Evolutionary conservation across 2,888 invertebrate genomes (phyloP).

Genomic region (Acheta domesticus): DNA sequence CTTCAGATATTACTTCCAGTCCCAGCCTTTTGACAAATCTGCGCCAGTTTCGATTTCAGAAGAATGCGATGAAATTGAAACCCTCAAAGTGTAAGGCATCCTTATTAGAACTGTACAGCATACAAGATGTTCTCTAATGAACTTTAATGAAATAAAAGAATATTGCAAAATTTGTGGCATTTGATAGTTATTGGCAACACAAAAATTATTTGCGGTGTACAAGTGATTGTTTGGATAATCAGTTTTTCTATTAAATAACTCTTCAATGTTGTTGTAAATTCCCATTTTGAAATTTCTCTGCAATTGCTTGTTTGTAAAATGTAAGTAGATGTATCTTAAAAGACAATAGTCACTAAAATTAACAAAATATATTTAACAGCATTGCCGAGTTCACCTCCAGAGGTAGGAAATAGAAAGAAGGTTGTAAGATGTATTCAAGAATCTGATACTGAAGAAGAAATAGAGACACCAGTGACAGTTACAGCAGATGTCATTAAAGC

Average conservation of each 20-base stretch:
- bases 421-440: slow-evolving; percentile 39
- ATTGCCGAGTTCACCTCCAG: not conserved
- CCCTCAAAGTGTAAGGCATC: not conserved
- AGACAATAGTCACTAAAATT: too few relatives aligned
- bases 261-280: too few relatives aligned
- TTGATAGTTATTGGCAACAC: too few relatives aligned
- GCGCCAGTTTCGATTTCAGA: slow-evolving; percentile 67
- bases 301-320: too few relatives aligned
- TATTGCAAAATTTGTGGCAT: too few relatives aligned
- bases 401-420: slow-evolving; percentile 42
- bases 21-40: slow-evolving; percentile 61
- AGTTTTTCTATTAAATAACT: too few relatives aligned
- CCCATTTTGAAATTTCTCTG: too few relatives aligned
- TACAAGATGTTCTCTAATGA: slow-evolving; percentile 35
- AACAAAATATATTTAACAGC: too few relatives aligned
- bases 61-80: slow-evolving; percentile 49
- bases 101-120: slow-evolving; percentile 42
- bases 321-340: too few relatives aligned
- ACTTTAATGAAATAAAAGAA: too few relatives aligned
- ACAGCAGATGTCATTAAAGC: slow-evolving; percentile 43
- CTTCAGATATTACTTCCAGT: slow-evolving; percentile 31
- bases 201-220: too few relatives aligned
- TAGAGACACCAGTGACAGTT: slow-evolving; percentile 40
- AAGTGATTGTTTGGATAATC: too few relatives aligned
- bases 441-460: slow-evolving; percentile 45